Conservation (phyloP, 2,797 vertebrate species). For the Etheostoma nigrum region DNA sequence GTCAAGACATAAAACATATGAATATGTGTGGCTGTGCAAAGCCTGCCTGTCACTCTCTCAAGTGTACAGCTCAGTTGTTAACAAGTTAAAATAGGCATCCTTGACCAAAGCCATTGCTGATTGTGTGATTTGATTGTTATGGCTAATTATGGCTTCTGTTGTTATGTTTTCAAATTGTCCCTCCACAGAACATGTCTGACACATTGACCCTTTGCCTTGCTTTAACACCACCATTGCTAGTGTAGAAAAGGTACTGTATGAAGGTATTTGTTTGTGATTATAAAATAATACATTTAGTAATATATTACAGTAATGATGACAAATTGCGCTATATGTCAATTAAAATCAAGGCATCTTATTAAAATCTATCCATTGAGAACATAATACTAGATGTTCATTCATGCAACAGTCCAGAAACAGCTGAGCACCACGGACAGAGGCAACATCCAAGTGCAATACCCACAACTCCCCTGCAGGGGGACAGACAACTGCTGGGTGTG, state of each 20-base stretch:
- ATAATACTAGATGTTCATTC: background rate
- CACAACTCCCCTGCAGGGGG: constrained; percentile 44
- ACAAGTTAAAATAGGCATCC: background rate
- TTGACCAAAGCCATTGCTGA: background rate
- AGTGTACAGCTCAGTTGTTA: background rate
- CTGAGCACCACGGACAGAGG: constrained; percentile 71
- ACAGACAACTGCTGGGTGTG: background rate
- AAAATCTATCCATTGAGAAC: constrained; percentile 4
- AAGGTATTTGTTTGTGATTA: background rate
- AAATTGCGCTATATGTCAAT: background rate
- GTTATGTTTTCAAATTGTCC: background rate
- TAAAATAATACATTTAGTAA: background rate
- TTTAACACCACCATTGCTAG: background rate
- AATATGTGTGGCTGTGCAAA: background rate
- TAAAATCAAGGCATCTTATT: constrained; percentile 4
- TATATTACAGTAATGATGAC: background rate
- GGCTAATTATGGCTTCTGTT: background rate
- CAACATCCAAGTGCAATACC: background rate
- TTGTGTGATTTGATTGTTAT: background rate
- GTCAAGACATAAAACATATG: background rate
- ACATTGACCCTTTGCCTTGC: background rate
- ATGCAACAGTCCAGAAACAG: background rate
- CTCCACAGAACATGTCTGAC: background rate
- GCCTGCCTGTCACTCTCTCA: background rate
- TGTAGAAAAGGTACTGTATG: background rate